Conservation (phyloP, 2,888 invertebrate species). For the Latrodectus hesperus region DNA sequence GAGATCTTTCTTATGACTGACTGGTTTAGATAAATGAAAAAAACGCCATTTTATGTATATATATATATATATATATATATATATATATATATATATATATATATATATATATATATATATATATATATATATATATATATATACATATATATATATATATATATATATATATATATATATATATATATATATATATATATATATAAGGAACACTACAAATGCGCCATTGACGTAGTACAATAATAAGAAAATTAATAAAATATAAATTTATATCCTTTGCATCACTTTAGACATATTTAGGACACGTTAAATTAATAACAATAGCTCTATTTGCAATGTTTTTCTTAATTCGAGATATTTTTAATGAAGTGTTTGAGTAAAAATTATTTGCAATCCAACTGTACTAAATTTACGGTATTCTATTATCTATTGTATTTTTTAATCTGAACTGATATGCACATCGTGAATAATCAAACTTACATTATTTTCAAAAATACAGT, state of each 20-base stretch:
- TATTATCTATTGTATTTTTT: too few relatives aligned
- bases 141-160: neutral
- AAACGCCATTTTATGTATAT: neutral
- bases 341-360: too few relatives aligned
- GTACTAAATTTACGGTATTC: too few relatives aligned
- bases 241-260: constrained; percentile 39
- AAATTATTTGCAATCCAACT: too few relatives aligned
- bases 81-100: neutral
- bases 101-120: neutral
- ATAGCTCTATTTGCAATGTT: too few relatives aligned
- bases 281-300: constrained; percentile 50
- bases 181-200: neutral
- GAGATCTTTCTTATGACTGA: constrained; percentile 37
- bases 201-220: constrained; percentile 15
- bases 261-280: constrained; percentile 6
- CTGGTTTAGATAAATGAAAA: constrained; percentile 18
- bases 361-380: too few relatives aligned
- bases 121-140: neutral
- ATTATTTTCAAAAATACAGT: too few relatives aligned
- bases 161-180: neutral
- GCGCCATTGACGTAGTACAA: constrained; percentile 37
- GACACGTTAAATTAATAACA: constrained; percentile 2
- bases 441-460: too few relatives aligned
- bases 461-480: too few relatives aligned
- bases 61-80: neutral